phyloP scores from a whole-genome alignment of 2,888 invertebrate genomes.

The Hyposoter dolosus region DNA sequence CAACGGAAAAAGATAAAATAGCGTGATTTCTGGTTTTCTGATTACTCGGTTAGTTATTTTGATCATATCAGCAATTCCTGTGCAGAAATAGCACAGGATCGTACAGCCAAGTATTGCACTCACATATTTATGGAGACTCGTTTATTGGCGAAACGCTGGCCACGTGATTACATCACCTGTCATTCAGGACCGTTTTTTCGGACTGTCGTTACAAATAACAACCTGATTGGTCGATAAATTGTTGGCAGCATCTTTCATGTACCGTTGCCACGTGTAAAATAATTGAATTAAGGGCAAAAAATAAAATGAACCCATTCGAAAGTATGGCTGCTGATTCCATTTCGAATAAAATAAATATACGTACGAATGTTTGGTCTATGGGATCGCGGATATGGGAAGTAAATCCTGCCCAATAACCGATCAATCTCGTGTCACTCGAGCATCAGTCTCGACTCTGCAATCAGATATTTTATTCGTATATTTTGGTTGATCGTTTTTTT shows the following conservation, averaged over 20 bases:
- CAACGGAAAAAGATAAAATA: neutral
- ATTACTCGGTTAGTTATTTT: constrained; percentile 33
- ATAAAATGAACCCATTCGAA: constrained; percentile 5
- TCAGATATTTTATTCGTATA: constrained; percentile 22
- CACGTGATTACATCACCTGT: constrained; percentile 19
- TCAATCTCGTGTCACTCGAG: constrained; percentile 25
- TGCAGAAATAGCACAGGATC: neutral
- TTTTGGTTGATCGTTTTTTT: constrained; percentile 19
- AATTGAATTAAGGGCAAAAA: constrained; percentile 23
- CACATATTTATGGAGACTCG: neutral
- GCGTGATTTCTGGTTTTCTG: constrained; percentile 41
- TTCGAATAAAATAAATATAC: constrained; percentile 3
- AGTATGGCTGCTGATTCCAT: neutral
- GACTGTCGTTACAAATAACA: neutral
- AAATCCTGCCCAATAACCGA: neutral
- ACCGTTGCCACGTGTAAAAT: neutral
- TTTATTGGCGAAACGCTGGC: neutral
- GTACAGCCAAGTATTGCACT: neutral
- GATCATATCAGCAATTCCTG: constrained; percentile 40
- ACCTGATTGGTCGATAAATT: constrained; percentile 18
- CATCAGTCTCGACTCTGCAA: constrained; percentile 5
- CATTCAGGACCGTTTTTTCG: neutral
- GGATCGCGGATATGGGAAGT: neutral
- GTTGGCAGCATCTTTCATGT: neutral
- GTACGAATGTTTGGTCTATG: neutral